Base-by-base conservation (phyloP, 2,888 invertebrate genomes). In the Hymenopus coronatus region DNA sequence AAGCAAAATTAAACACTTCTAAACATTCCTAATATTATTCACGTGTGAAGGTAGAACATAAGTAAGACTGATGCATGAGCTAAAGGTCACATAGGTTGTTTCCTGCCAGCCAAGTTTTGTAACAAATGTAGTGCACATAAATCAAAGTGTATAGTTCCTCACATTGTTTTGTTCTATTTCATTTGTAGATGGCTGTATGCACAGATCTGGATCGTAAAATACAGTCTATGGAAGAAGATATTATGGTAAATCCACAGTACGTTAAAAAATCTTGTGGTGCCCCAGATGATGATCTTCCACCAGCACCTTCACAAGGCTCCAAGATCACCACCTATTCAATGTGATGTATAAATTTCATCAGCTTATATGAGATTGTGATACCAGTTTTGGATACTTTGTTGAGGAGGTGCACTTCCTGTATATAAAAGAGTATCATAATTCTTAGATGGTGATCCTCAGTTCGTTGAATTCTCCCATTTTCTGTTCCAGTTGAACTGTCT, bases 211-310 rank as follows among this genome's bases (percentile, higher is more conserved):
- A 98, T 92, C 97, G 97, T 92, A 97, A 98, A 93, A 96, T 99
- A 89, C 96, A 96, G 91, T 96, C 96, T 92, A 98, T 99, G 98
- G 98, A 99, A 93, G 97, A 98, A 93, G 98, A 98, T 92, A 98
- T 99, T 91, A 96, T 98, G 93, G 96, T 98, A 30, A 98, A 98
- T 93, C 98, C 98, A 54, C 96, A 97, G 91, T 96, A 95, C 92
- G 94, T 96, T 89, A 95, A 95, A 91, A 96, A 96, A 93, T 93
- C 94, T 27, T 93, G 93, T 90, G 93, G 94, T 20, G 89, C 90
- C 54, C 91, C 91, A 83, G 91, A 92, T n/a, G 92, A 92, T 28
- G 92, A 92, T 84, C 84, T 91, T 15, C 90, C 91, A 12, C 90
- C 91, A 27, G 90, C 91, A 15, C 89, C 90, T n/a, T 89, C 90